phyloP scores from a whole-genome alignment of 2,113 vertebrate species.

The Empidonax traillii region DNA sequence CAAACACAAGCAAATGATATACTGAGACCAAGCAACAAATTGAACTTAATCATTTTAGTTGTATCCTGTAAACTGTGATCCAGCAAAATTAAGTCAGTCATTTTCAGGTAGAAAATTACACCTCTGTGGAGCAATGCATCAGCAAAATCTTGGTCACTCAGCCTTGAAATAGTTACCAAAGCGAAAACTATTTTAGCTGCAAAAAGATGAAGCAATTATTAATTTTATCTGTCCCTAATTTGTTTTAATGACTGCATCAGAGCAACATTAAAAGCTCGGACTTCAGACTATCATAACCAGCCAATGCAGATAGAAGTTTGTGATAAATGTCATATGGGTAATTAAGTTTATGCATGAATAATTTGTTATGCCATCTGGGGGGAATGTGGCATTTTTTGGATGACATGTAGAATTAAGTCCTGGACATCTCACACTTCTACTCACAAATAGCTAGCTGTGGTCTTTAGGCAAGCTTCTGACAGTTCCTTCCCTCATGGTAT shows the following conservation, averaged over 20 bases:
- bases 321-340: constrained; percentile 28
- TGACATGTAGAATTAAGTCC: constrained; percentile 27
- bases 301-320: not conserved
- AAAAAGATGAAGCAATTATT: not conserved
- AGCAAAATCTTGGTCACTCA: not conserved
- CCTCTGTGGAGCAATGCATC: not conserved
- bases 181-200: not conserved
- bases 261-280: not conserved
- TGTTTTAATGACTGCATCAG: constrained; percentile 9
- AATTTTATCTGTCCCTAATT: constrained; percentile 25
- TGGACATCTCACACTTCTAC: not conserved
- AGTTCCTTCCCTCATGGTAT: not conserved
- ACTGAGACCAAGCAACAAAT: not conserved
- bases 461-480: not conserved
- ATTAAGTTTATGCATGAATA: constrained; percentile 47
- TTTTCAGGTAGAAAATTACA: not conserved
- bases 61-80: not conserved
- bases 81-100: not conserved
- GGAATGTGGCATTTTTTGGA: constrained; percentile 16
- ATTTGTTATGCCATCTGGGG: constrained; percentile 14
- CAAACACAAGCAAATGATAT: not conserved
- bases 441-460: not conserved
- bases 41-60: not conserved
- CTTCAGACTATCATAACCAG: not conserved
- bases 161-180: not conserved